phyloP scores from a whole-genome alignment of 1,140 invertebrate genomes.

The Gryllus bimaculatus region DNA sequence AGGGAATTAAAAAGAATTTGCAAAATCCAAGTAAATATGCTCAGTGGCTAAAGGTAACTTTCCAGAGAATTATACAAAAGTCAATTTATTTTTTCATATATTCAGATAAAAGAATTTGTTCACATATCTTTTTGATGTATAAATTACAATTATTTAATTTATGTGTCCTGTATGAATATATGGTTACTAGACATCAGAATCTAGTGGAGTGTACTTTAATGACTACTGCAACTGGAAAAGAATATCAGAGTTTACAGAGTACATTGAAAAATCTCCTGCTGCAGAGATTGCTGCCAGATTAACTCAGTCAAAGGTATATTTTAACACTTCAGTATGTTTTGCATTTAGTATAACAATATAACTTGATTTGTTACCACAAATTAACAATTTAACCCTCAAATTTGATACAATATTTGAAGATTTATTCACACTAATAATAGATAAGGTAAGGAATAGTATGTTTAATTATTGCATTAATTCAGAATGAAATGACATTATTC shows the following conservation, averaged over 20 bases:
- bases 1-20: not conserved
- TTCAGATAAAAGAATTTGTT: not conserved
- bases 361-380: too few species aligned
- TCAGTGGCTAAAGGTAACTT: conserved; percentile 6
- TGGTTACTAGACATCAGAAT: not conserved
- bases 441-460: too few species aligned
- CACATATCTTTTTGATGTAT: not conserved
- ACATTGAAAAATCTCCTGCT: conserved; percentile 4
- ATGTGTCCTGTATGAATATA: not conserved
- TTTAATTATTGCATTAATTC: too few species aligned
- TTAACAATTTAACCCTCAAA: too few species aligned
- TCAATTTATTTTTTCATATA: not conserved
- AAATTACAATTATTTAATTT: not conserved
- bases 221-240: conserved; percentile 8
- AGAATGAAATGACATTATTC: too few species aligned
- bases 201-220: not conserved
- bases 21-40: conserved; percentile 8
- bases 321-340: not conserved
- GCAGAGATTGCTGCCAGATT: not conserved
- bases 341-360: too few species aligned
- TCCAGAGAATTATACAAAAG: not conserved
- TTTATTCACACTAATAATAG: too few species aligned
- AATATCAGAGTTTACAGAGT: conserved; percentile 6
- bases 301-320: not conserved
- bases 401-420: too few species aligned